A percentile compares a stretch with the other conserved stretches of the same genome.
Conservation (phyloP, 2,888 invertebrate species). For the Melanargia galathea region DNA sequence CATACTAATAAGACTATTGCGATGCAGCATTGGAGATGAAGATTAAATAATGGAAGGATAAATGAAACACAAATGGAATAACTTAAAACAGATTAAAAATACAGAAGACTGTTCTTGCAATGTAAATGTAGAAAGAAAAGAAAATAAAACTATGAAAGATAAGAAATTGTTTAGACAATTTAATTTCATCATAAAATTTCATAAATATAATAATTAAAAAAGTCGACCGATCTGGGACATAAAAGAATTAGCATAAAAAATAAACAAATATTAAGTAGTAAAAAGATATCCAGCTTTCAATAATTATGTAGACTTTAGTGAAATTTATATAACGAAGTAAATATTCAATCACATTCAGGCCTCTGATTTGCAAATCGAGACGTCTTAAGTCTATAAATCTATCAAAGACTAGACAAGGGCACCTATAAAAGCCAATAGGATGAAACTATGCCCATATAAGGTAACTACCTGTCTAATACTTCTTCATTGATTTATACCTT, state of each 20-base stretch:
- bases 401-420: constrained; percentile 20
- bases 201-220: too few species aligned
- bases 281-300: too few species aligned
- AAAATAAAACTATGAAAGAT: background rate
- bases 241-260: too few species aligned
- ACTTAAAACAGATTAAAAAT: too few species aligned
- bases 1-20: too few species aligned
- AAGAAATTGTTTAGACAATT: background rate
- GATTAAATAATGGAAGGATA: background rate
- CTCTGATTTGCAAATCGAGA: constrained; percentile 18
- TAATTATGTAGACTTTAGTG: background rate
- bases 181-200: too few species aligned
- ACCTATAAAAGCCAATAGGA: constrained; percentile 15
- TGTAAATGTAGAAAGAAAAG: background rate
- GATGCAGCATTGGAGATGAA: too few species aligned
- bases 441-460: constrained; percentile 14
- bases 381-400: constrained; percentile 12
- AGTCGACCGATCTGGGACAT: too few species aligned
- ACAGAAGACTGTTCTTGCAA: too few species aligned
- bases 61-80: background rate
- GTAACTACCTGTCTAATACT: constrained; percentile 19
- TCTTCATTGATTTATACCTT: constrained; percentile 13
- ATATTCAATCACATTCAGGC: constrained; percentile 12
- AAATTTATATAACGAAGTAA: constrained; percentile 8
- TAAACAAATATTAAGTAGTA: background rate